A percentile compares a stretch with the other conserved stretches of the same genome.
Conservation (phyloP, 2,113 vertebrate genomes). For the Chamaetylas fuelleborni region DNA sequence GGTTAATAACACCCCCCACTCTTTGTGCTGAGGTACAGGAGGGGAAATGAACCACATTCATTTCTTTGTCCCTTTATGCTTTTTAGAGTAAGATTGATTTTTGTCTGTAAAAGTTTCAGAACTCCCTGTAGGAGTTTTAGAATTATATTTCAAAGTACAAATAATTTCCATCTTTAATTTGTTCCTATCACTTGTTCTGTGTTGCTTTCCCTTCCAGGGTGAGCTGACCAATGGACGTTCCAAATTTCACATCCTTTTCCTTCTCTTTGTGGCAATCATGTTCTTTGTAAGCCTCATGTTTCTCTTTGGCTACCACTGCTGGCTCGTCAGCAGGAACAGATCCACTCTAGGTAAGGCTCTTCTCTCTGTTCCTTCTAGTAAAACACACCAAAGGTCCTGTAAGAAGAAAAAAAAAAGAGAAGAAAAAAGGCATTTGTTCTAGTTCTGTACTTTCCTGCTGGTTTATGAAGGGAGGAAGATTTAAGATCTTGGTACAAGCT, state of each 20-base stretch:
- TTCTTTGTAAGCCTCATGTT: constrained; percentile 97
- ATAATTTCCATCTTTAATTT: not conserved
- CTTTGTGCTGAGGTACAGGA: not conserved
- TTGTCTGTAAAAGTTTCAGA: not conserved
- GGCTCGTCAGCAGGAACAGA: constrained; percentile 93
- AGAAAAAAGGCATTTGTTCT: not conserved
- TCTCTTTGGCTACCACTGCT: constrained; percentile 96
- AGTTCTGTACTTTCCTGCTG: not conserved
- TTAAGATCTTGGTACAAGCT: not conserved
- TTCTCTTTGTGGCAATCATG: constrained; percentile 96
- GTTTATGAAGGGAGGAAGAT: not conserved
- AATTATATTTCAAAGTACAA: not conserved
- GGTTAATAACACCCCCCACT: not conserved
- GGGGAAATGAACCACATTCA: not conserved
- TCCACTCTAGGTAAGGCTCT: constrained; percentile 89
- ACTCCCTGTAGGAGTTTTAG: not conserved
- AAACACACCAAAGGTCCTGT: not conserved
- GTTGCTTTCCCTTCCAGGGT: constrained; percentile 75
- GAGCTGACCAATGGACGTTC: constrained; percentile 85
- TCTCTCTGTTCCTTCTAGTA: not conserved
- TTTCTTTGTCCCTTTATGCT: not conserved
- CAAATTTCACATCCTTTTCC: constrained; percentile 96
- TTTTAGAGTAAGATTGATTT: not conserved
- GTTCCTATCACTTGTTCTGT: not conserved
- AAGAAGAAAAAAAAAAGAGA: not conserved